phyloP scores from a whole-genome alignment of 1,140 invertebrate genomes.

The Cydia strobilella region DNA sequence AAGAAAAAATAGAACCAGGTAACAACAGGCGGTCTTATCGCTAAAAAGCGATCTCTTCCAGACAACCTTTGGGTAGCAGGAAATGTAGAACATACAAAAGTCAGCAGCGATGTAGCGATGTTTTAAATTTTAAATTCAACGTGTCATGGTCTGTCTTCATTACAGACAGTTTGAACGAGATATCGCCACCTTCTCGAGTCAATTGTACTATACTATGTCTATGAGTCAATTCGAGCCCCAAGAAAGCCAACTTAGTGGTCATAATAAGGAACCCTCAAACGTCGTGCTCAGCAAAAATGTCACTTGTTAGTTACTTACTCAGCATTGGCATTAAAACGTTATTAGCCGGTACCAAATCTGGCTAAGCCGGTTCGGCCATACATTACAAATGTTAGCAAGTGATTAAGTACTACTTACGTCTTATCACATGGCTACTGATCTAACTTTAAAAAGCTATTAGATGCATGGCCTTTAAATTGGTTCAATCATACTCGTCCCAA shows the following conservation, averaged over 20 bases:
- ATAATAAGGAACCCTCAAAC: background rate
- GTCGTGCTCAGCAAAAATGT: background rate
- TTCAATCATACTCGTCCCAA: background rate
- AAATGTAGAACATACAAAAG: too few relatives aligned
- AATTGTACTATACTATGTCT: too few relatives aligned
- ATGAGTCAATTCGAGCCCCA: background rate
- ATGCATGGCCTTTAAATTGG: background rate
- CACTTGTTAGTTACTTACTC: slow-evolving; percentile 1
- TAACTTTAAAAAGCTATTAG: slow-evolving; percentile 5
- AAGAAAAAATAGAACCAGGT: too few relatives aligned
- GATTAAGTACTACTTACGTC: slow-evolving; percentile 8
- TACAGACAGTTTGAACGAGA: too few relatives aligned
- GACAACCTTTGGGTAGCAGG: too few relatives aligned
- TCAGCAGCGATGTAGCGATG: too few relatives aligned
- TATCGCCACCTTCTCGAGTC: too few relatives aligned
- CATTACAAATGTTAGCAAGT: slow-evolving; percentile 30
- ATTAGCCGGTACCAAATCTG: background rate
- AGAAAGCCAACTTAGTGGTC: background rate
- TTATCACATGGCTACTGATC: background rate
- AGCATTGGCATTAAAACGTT: background rate
- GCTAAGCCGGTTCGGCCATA: slow-evolving; percentile 17
- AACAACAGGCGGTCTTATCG: too few relatives aligned
- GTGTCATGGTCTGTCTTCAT: too few relatives aligned
- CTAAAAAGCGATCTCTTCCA: too few relatives aligned
- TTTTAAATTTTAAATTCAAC: too few relatives aligned